These are phyloP conservation scores for Aldrovandia affinis DNA, from an alignment of 2,797 vertebrate species.

Conservation along the genomic window DNA sequence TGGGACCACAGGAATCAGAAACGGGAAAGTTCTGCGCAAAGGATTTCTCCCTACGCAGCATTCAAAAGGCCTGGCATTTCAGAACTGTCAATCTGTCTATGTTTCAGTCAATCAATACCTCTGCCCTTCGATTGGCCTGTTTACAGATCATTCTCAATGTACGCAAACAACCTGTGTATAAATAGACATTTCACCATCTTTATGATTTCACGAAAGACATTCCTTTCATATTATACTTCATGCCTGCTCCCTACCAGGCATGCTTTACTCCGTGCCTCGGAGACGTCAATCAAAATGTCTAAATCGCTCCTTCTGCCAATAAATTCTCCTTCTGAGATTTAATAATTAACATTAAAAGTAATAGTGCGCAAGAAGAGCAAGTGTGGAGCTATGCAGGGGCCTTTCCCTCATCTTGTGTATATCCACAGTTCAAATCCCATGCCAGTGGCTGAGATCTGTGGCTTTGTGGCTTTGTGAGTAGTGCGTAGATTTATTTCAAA, in stretches of 20 bases:
- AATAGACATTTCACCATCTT: conserved; percentile 10
- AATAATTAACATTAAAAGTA: conserved; percentile 14
- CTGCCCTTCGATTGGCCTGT: conserved; percentile 1
- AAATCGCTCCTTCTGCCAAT: conserved; percentile 6
- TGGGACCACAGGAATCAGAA: neutral
- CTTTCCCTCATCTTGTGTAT: neutral
- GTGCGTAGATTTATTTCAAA: neutral
- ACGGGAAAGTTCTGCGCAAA: neutral
- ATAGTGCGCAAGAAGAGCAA: neutral
- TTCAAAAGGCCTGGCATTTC: conserved; percentile 6
- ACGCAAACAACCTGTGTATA: conserved; percentile 10
- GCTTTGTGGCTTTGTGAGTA: neutral
- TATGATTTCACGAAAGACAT: neutral
- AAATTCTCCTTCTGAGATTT: too few species aligned
- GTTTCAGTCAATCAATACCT: conserved; percentile 22
- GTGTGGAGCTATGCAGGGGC: conserved; percentile 4
- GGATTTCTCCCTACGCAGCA: neutral
- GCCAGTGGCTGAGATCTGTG: neutral
- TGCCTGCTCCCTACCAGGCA: neutral
- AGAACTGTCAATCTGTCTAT: conserved; percentile 19
- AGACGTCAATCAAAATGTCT: conserved; percentile 25
- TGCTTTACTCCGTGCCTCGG: neutral
- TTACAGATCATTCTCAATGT: conserved; percentile 7
- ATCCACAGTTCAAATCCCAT: neutral
- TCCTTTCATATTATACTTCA: neutral